phyloP scores from a whole-genome alignment of 2,888 invertebrate species.

The Tipula lateralis region DNA sequence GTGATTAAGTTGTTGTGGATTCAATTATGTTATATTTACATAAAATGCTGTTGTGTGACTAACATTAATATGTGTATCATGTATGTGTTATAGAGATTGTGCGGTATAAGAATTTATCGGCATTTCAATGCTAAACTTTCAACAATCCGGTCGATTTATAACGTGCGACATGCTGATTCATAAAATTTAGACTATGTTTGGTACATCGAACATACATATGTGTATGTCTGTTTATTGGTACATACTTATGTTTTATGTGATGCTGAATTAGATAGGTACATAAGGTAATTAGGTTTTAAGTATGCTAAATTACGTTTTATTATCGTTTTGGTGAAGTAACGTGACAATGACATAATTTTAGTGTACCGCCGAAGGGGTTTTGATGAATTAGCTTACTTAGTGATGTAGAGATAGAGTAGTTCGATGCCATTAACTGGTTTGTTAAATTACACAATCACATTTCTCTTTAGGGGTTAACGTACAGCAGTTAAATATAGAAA shows the following conservation, averaged over 20 bases:
- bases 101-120: background rate
- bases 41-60: background rate
- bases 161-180: background rate
- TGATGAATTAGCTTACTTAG: background rate
- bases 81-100: background rate
- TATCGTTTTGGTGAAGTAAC: background rate
- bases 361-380: background rate
- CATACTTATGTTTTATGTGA: background rate
- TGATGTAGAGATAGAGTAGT: no score
- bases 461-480: no score
- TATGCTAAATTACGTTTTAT: background rate
- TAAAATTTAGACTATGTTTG: background rate
- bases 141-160: background rate
- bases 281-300: background rate
- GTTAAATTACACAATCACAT: no score
- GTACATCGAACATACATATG: background rate
- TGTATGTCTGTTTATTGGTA: no score
- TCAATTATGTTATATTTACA: background rate
- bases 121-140: background rate
- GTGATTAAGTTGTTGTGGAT: background rate
- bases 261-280: background rate
- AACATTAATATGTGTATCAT: background rate
- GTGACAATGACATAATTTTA: background rate
- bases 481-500: no score
- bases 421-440: no score